Percentiles rank a stretch among this genome's conserved stretches.
These are phyloP conservation scores for Sepiola atlantica DNA, from an alignment of 2,888 invertebrate species.

Conservation along the genomic window DNA sequence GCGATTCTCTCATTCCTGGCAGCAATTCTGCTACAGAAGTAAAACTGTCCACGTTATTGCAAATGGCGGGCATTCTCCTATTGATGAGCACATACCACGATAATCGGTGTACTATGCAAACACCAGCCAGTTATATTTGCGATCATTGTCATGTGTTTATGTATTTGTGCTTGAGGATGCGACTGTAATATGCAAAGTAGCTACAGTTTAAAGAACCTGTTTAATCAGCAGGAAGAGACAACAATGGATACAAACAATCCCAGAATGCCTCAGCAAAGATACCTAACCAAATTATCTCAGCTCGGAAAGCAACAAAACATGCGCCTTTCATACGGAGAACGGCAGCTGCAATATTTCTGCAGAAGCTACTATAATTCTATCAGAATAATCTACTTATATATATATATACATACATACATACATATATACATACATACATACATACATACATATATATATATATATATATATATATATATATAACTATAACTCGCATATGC, in stretches of 20 bases:
- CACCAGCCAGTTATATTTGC: background rate
- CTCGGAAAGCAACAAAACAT: background rate
- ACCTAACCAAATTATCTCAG: slow-evolving; percentile 8
- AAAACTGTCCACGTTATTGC: background rate
- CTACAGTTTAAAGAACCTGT: background rate
- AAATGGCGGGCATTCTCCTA: background rate
- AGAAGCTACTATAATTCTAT: background rate
- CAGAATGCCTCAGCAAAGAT: background rate
- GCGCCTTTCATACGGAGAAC: background rate
- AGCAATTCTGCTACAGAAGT: background rate
- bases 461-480: too few relatives aligned
- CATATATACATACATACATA: too few relatives aligned
- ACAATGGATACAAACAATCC: background rate
- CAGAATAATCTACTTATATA: background rate
- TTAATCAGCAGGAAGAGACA: background rate
- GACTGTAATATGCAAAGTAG: background rate
- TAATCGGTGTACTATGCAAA: background rate
- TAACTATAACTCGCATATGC: too few relatives aligned
- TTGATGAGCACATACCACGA: background rate
- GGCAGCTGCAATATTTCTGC: background rate
- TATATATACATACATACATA: too few relatives aligned
- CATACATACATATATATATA: too few relatives aligned
- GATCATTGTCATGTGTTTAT: background rate
- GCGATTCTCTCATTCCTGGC: too few relatives aligned
- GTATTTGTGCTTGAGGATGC: background rate